Conservation (phyloP, 92 coral and sea anemone genomes). For the Porites evermanni region DNA sequence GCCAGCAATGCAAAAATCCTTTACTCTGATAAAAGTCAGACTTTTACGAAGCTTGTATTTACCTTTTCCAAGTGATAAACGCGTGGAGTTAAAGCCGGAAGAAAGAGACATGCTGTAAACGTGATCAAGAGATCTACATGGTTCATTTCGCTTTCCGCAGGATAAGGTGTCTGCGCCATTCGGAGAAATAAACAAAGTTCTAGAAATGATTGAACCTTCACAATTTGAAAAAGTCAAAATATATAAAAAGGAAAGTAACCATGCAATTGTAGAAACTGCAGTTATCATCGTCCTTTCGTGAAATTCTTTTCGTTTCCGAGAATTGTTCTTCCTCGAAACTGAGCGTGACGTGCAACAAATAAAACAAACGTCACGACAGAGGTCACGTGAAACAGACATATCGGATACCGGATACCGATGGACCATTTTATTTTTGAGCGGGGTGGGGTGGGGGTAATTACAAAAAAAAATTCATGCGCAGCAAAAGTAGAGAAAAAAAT, state of each 20-base stretch:
- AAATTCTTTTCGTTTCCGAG: background rate
- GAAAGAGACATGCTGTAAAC: background rate
- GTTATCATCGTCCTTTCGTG: background rate
- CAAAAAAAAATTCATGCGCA: no score
- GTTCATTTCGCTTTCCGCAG: slow-evolving; percentile 20
- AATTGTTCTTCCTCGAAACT: background rate
- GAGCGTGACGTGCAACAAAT: background rate
- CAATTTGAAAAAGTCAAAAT: background rate
- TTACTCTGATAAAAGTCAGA: slow-evolving; percentile 42
- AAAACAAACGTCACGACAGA: background rate
- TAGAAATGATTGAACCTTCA: background rate
- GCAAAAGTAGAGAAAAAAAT: no score
- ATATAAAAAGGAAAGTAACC: background rate
- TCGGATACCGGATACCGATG: no score
- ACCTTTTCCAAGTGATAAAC: slow-evolving; percentile 50
- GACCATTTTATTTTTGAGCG: no score
- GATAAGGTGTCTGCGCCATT: slow-evolving; percentile 26
- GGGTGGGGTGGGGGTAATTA: no score
- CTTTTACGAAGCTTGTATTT: slow-evolving; percentile 55
- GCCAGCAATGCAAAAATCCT: slow-evolving; percentile 56
- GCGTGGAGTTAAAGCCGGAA: slow-evolving; percentile 58
- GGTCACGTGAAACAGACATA: no score
- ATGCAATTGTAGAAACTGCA: background rate
- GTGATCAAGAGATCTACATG: slow-evolving; percentile 41
- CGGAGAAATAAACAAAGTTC: slow-evolving; percentile 24